Evolutionary conservation across 2,797 vertebrate genomes (phyloP), one percentile per base, ranked within the genome.

Genomic region (Pyrocephalus nanus): DNA sequence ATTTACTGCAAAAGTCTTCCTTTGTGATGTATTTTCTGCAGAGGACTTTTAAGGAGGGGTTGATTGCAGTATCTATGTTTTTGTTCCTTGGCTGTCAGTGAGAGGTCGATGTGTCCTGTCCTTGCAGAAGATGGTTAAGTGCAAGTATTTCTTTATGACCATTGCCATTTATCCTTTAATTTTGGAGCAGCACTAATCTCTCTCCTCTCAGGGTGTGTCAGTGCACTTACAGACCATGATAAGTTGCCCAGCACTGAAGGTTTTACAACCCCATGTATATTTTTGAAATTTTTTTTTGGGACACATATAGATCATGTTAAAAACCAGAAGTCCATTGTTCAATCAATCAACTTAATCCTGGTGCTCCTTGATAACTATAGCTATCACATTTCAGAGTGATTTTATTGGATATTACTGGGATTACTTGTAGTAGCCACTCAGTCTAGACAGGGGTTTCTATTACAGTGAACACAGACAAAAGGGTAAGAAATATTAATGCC

Each of bases 361-460:
- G 85, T 96, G 96, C 96, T 97, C 96, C 97, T 97, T 97, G 98
- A 97, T 98, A 97, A 97, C 98, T 97, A 93, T 93, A 88, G 95
- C 90, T 98, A 98, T 99, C 98, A 19, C 95, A 98, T 99, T 99
- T 98, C 99, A 99, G 98, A 98, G 98, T 98, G 98, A 99, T 99
- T 99, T 98, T 98, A 98, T 98, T 98, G 98, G 98, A 98, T 98
- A 98, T 99, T 98, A 98, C 97, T 97, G 97, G 99, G 99, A 99
- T 99, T 99, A 99, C 97, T 96, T 97, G 95, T 96, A 97, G 99
- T 98, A 99, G 99, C 98, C 99, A 96, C 98, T 98, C 98, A 98
- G 99, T 99, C 99, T 99, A 99, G 99, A 99, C 99, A 98, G 97
- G 95, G 96, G 98, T 98, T 99, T 98, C 98, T 97, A 98, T 99